These are phyloP conservation scores for Ptychadena robeensis DNA, from an alignment of 2,797 vertebrate species.

Conservation along the genomic window DNA sequence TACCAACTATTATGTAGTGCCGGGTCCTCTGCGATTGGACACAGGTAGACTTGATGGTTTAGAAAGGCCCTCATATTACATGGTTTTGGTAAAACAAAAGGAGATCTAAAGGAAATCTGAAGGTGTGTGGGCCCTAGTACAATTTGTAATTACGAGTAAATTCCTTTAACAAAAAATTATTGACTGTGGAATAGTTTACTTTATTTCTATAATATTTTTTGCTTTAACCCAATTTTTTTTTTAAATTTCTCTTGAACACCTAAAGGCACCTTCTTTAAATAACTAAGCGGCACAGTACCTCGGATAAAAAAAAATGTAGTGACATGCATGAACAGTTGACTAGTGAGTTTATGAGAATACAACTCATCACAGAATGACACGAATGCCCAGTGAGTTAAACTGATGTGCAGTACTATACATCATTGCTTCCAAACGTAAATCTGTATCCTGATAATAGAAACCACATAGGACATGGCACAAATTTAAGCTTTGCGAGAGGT, in stretches of 20 bases:
- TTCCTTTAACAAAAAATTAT: not conserved
- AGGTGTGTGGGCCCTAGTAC: too few relatives aligned
- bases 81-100: too few relatives aligned
- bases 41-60: too few relatives aligned
- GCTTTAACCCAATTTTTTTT: not conserved
- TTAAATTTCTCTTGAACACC: not conserved
- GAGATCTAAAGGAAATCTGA: too few relatives aligned
- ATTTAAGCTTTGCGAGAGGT: slow-evolving; percentile 26
- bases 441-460: slow-evolving; percentile 14
- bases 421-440: slow-evolving; percentile 7
- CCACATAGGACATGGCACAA: slow-evolving; percentile 36
- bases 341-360: not conserved
- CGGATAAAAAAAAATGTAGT: not conserved
- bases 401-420: not conserved
- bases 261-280: not conserved
- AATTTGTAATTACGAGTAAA: too few relatives aligned
- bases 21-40: too few relatives aligned
- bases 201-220: not conserved
- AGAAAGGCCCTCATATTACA: too few relatives aligned
- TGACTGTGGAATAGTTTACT: not conserved
- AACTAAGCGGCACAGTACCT: not conserved
- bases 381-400: slow-evolving; percentile 4
- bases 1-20: too few relatives aligned
- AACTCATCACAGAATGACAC: not conserved
- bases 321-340: not conserved